phyloP scores from a whole-genome alignment of 2,888 invertebrate species.

The Andrena dorsata region DNA sequence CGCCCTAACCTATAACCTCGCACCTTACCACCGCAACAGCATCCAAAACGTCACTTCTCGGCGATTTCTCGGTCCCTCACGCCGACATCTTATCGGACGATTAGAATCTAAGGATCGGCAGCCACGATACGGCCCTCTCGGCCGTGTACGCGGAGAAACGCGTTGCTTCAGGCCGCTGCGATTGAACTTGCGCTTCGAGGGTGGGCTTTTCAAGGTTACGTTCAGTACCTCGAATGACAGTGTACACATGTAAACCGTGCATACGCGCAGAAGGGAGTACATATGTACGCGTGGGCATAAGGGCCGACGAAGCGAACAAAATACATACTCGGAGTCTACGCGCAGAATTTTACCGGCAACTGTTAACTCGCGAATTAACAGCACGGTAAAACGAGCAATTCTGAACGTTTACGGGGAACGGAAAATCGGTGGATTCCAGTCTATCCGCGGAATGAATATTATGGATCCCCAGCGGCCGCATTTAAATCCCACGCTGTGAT shows the following conservation, averaged over 20 bases:
- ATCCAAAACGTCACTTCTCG: constrained; percentile 35
- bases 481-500: constrained; percentile 42
- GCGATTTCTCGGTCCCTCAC: constrained; percentile 34
- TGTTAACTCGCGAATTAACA: background rate
- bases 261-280: constrained; percentile 48
- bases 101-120: constrained; percentile 24
- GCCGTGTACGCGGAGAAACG: constrained; percentile 29
- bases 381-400: constrained; percentile 15
- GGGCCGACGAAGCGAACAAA: background rate
- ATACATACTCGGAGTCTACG: background rate
- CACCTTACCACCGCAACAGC: constrained; percentile 36
- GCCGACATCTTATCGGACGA: constrained; percentile 55
- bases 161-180: constrained; percentile 59
- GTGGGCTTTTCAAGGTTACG: constrained; percentile 83
- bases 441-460: constrained; percentile 42
- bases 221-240: constrained; percentile 60
- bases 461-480: constrained; percentile 49
- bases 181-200: constrained; percentile 75
- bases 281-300: constrained; percentile 5
- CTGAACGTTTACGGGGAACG: constrained; percentile 13
- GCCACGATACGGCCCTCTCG: background rate
- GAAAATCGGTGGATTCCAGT: constrained; percentile 38
- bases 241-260: constrained; percentile 36
- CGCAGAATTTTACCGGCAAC: background rate
- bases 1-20: constrained; percentile 59